These are phyloP conservation scores for Thelaira solivaga DNA, from an alignment of 2,888 invertebrate species.

Conservation along the genomic window DNA sequence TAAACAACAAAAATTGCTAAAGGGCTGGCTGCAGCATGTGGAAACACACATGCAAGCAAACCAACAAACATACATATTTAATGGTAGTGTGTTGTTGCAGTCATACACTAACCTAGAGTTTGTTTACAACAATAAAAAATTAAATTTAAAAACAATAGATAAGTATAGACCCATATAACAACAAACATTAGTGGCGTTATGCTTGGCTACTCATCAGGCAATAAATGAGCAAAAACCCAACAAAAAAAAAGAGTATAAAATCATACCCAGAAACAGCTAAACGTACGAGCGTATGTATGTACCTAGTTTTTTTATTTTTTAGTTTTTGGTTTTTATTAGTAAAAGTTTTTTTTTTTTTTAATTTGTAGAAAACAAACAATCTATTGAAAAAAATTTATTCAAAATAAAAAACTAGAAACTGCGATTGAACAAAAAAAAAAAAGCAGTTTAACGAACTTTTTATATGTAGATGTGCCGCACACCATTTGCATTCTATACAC, in stretches of 20 bases:
- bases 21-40: slow-evolving; percentile 26
- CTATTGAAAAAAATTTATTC: neutral
- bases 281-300: neutral
- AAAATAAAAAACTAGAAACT: slow-evolving; percentile 18
- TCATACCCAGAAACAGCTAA: slow-evolving; percentile 9
- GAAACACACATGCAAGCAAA: neutral
- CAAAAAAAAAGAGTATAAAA: neutral
- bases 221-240: slow-evolving; percentile 46
- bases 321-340: neutral
- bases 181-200: slow-evolving; percentile 57
- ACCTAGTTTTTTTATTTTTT: no score
- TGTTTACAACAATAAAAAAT: neutral
- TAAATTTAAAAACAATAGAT: slow-evolving; percentile 32
- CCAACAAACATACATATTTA: neutral
- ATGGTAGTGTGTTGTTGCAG: no score
- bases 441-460: slow-evolving; percentile 41
- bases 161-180: slow-evolving; percentile 26
- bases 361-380: slow-evolving; percentile 24
- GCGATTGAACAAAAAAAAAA: neutral
- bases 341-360: neutral
- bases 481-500: neutral
- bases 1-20: slow-evolving; percentile 39
- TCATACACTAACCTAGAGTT: slow-evolving; percentile 20
- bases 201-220: slow-evolving; percentile 63
- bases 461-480: neutral